These are phyloP conservation scores for Aptenodytes forsteri DNA, from an alignment of 2,113 vertebrate species.

Conservation along the genomic window DNA sequence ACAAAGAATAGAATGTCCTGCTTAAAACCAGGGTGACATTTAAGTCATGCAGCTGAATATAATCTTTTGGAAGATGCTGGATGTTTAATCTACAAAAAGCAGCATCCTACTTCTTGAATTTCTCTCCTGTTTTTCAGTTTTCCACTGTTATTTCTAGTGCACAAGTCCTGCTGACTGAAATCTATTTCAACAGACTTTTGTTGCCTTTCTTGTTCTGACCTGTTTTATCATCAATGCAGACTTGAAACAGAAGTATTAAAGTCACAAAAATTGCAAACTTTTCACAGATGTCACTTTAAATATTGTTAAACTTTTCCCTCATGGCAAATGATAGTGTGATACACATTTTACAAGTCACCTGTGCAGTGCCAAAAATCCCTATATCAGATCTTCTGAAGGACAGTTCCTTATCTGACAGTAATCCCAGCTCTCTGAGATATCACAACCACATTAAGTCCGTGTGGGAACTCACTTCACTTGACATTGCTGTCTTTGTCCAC, in stretches of 20 bases:
- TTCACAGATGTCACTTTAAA: neutral
- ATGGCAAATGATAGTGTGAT: neutral
- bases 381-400: neutral
- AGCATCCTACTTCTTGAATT: neutral
- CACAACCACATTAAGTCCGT: neutral
- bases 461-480: neutral
- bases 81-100: neutral
- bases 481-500: neutral
- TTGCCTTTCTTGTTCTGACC: neutral
- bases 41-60: slow-evolving; percentile 6
- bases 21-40: neutral
- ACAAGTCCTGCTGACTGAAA: neutral
- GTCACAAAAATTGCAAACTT: neutral
- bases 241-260: neutral
- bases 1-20: neutral
- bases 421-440: neutral
- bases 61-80: neutral
- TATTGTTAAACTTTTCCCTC: neutral
- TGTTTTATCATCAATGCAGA: neutral
- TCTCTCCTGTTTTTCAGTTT: neutral
- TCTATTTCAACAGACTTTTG: neutral
- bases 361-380: neutral
- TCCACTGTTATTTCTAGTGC: neutral
- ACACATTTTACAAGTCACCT: neutral
- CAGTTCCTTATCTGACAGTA: neutral